Conservation (phyloP, 2,888 invertebrate genomes). For the Melieria crassipennis region DNA sequence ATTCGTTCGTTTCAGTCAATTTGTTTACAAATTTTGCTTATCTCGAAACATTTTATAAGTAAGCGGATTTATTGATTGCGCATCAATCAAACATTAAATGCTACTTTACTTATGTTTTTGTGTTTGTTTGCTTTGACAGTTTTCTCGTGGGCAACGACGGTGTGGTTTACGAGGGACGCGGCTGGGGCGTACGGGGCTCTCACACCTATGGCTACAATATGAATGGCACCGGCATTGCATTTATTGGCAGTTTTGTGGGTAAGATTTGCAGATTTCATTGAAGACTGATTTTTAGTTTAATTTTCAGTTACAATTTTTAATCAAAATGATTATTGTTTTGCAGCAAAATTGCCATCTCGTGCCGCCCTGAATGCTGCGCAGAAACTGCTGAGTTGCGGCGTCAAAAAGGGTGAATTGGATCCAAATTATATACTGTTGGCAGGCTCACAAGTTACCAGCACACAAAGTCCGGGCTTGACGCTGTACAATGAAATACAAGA, state of each 20-base stretch:
- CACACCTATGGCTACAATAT: constrained; percentile 71
- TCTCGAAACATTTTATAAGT: too few relatives aligned
- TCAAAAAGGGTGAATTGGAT: constrained; percentile 63
- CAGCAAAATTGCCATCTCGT: constrained; percentile 64
- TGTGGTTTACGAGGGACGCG: constrained; percentile 73
- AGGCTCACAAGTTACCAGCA: constrained; percentile 65
- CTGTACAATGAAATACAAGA: constrained; percentile 67
- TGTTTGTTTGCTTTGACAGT: constrained; percentile 53
- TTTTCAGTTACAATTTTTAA: constrained; percentile 1
- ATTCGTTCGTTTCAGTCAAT: too few relatives aligned
- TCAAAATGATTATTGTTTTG: constrained; percentile 25
- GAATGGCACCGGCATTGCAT: constrained; percentile 72
- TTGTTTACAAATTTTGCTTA: too few relatives aligned
- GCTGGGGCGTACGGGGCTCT: constrained; percentile 72
- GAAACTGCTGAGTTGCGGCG: constrained; percentile 66
- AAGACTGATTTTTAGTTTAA: constrained; percentile 35
- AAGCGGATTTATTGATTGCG: neutral
- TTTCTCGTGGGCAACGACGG: constrained; percentile 74
- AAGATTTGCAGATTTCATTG: constrained; percentile 43
- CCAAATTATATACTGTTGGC: constrained; percentile 65
- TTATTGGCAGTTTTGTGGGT: constrained; percentile 70
- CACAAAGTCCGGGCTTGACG: constrained; percentile 67
- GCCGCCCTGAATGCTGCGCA: constrained; percentile 64
- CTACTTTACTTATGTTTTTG: constrained; percentile 5
- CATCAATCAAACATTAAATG: neutral